Base-by-base conservation (phyloP, 2,797 vertebrate genomes). In the Pempheris klunzingeri region DNA sequence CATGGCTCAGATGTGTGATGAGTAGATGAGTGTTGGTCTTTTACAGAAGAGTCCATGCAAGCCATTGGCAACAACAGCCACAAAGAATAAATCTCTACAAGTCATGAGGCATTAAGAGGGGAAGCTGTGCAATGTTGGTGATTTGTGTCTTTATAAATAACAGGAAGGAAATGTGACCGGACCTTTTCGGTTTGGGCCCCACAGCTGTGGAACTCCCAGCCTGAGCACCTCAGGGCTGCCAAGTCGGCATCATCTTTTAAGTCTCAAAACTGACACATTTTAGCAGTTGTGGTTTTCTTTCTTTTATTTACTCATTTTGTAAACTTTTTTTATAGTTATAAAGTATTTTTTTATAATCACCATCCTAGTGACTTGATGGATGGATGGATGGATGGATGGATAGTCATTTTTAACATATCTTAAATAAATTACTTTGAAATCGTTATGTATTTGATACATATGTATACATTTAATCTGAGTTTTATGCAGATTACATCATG, bases 101-200 rank as follows among this genome's bases (percentile, higher is more conserved):
- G 78, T 78, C 70, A 71, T 75, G 71, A 78, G 79, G 79, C 72
- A 86, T 84, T 82, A 83, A 67, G 61, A 88, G 34, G 46, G 73
- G 81, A 87, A 85, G 65, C 71, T 71, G 70, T 65, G 79, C 32
- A 32, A 74, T 80, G 77, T 62, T 83, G 75, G 69, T 77, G 84
- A 88, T 90, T 90, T 89, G 75, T 86, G 80, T 76, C 74, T 90
- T 85, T 83, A 81, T 83, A 89, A 89, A 90, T 77, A 88, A 90
- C 80, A 88, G 87, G 84, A 92, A 91, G 86, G 62, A 85, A 88
- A 74, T 85, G 82, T 77, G 80, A 87, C 63, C 32, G 13, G 46
- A 71, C 10, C 70, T 66, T 77, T 84, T 84, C n/a, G 22, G 77
- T 81, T 78, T 36, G 2, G 28, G 30, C 52, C 59, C 78, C 66